phyloP scores from a whole-genome alignment of 2,797 vertebrate genomes.

The Scleropages formosus region DNA sequence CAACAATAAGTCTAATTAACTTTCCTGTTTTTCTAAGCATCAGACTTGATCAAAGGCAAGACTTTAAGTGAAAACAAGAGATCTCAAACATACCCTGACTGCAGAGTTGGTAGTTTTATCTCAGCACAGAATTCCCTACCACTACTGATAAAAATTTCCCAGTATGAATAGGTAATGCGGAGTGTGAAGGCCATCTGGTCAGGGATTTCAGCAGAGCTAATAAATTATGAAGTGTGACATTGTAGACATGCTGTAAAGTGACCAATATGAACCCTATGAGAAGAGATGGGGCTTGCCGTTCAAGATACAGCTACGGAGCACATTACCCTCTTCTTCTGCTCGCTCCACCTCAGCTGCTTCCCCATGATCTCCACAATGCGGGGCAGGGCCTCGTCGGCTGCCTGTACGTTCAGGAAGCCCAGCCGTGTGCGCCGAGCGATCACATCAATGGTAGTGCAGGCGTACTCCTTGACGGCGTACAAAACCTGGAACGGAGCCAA shows the following conservation, averaged over 20 bases:
- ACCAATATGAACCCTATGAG: not conserved
- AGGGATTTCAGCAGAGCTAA: not conserved
- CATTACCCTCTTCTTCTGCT: conserved; percentile 79
- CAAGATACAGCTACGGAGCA: not conserved
- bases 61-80: conserved; percentile 1
- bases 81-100: not conserved
- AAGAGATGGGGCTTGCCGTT: not conserved
- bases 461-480: conserved; percentile 90
- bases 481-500: conserved; percentile 69
- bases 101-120: not conserved
- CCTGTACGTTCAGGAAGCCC: conserved; percentile 94
- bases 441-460: conserved; percentile 88
- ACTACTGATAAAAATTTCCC: not conserved
- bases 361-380: conserved; percentile 91
- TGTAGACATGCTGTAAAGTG: not conserved
- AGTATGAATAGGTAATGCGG: not conserved
- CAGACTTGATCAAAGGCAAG: too few relatives aligned
- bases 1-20: too few relatives aligned
- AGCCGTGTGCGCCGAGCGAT: conserved; percentile 88
- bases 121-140: too few relatives aligned
- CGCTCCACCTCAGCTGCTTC: conserved; percentile 83
- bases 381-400: conserved; percentile 91
- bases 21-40: too few relatives aligned
- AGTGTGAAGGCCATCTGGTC: not conserved
- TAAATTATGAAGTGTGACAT: not conserved